phyloP scores from a whole-genome alignment of 1,140 invertebrate genomes.

The Drosophila prosaltans region DNA sequence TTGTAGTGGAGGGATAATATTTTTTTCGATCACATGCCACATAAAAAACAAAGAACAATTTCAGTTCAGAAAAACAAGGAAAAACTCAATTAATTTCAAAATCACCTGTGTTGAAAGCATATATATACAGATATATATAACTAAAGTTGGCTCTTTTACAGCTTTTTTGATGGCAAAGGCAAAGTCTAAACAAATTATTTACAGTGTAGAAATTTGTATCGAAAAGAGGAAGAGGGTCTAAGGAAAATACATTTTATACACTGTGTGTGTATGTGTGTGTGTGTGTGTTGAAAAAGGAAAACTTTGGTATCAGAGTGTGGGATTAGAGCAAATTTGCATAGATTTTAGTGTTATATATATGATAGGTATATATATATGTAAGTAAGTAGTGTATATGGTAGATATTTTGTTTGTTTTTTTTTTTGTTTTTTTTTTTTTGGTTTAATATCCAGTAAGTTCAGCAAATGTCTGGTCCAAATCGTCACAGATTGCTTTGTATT shows the following conservation, averaged over 20 bases:
- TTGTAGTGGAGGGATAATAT: constrained; percentile 51
- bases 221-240: constrained; percentile 24
- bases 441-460: constrained; percentile 93
- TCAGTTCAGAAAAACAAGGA: constrained; percentile 31
- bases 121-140: constrained; percentile 42
- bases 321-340: constrained; percentile 11
- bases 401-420: constrained; percentile 32
- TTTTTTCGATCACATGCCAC: constrained; percentile 75
- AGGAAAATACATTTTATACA: constrained; percentile 28
- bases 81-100: constrained; percentile 52
- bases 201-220: constrained; percentile 64
- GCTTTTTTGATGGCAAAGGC: constrained; percentile 45
- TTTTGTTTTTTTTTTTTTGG: constrained; percentile 50
- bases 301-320: constrained; percentile 8
- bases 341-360: constrained; percentile 2
- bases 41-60: constrained; percentile 52
- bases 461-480: constrained; percentile 99
- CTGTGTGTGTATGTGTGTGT: constrained; percentile 11
- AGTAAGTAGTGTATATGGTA: constrained; percentile 20
- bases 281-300: constrained; percentile 2
- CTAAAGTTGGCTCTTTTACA: constrained; percentile 65
- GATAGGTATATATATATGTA: not conserved
- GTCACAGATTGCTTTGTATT: constrained; percentile 97
- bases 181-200: constrained; percentile 74
- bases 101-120: constrained; percentile 77